These are phyloP conservation scores for Orcinus orca DNA, from an alignment of 2,113 vertebrate species.

Conservation along the genomic window DNA sequence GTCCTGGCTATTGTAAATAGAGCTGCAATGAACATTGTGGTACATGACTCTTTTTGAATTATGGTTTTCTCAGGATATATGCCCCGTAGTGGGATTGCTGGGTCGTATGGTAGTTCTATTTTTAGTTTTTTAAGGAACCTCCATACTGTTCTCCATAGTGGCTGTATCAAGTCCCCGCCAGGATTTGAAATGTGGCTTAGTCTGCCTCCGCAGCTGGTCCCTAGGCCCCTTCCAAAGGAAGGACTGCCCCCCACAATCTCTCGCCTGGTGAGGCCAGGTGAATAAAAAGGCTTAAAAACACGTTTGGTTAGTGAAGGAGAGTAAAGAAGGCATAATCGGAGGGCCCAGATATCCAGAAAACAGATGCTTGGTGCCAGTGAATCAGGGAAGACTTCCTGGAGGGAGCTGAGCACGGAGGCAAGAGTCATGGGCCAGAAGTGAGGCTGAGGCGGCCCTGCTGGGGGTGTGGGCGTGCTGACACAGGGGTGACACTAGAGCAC, in stretches of 20 bases:
- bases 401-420: not conserved
- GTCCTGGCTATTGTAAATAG: no score
- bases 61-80: no score
- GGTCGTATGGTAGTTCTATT: no score
- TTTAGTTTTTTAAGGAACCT: no score
- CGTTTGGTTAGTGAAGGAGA: not conserved
- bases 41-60: no score
- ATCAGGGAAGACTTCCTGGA: not conserved
- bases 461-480: not conserved
- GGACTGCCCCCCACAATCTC: not conserved
- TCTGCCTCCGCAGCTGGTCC: not conserved
- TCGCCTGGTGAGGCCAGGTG: not conserved
- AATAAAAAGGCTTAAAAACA: not conserved
- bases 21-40: accelerated
- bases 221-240: not conserved
- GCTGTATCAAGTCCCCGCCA: not conserved
- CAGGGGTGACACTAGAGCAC: not conserved
- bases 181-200: not conserved
- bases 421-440: not conserved
- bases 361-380: not conserved
- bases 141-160: no score
- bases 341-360: not conserved
- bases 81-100: no score
- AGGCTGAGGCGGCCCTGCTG: not conserved
- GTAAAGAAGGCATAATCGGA: accelerated